Conservation (phyloP, 2,888 invertebrate genomes). For the Drosophila lutescens region DNA sequence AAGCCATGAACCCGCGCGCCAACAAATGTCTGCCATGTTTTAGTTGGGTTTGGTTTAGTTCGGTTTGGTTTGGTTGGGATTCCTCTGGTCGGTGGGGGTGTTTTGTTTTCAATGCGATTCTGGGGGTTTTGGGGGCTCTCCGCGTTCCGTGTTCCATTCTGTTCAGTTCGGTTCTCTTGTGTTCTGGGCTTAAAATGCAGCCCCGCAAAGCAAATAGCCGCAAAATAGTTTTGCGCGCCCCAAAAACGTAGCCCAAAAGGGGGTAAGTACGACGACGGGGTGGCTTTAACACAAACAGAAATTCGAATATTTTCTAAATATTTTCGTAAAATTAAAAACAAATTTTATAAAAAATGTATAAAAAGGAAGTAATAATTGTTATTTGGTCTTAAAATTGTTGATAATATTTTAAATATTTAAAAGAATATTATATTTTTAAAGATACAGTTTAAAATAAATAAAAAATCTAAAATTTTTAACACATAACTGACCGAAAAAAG, state of each 20-base stretch:
- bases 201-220: slow-evolving; percentile 54
- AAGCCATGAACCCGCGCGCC: slow-evolving; percentile 70
- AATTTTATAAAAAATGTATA: too few species aligned
- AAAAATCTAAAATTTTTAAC: too few species aligned
- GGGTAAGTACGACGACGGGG: neutral
- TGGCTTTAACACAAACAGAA: neutral
- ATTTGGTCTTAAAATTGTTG: too few species aligned
- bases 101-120: slow-evolving; percentile 23
- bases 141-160: neutral
- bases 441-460: too few species aligned
- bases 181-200: slow-evolving; percentile 42
- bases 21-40: slow-evolving; percentile 62
- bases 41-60: slow-evolving; percentile 21
- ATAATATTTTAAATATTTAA: too few species aligned
- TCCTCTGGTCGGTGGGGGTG: slow-evolving; percentile 6
- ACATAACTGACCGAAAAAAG: too few species aligned
- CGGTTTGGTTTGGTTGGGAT: slow-evolving; percentile 7
- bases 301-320: neutral
- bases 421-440: too few species aligned
- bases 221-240: slow-evolving; percentile 55
- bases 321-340: neutral
- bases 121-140: neutral
- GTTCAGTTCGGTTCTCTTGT: slow-evolving; percentile 1
- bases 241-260: slow-evolving; percentile 39
- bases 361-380: too few species aligned